These are phyloP conservation scores for Poecile atricapillus DNA, from an alignment of 2,113 vertebrate species.

Conservation along the genomic window DNA sequence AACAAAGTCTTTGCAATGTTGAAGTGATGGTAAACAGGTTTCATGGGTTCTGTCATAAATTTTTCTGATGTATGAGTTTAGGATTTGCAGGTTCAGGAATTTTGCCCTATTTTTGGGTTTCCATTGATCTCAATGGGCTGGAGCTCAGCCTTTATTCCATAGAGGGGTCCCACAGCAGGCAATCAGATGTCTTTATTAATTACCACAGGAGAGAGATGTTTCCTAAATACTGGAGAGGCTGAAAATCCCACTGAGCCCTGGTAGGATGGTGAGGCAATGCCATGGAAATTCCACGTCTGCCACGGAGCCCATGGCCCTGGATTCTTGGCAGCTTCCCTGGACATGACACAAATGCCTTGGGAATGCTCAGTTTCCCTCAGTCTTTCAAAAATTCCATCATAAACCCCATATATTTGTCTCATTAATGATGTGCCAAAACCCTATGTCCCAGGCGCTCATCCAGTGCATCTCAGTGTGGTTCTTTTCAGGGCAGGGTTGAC, in stretches of 20 bases:
- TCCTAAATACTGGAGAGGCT: background rate
- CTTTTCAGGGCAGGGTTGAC: background rate
- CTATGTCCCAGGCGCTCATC: background rate
- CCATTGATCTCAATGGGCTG: background rate
- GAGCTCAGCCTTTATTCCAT: background rate
- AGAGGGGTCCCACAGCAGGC: background rate
- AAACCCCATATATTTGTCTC: background rate
- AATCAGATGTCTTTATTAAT: background rate
- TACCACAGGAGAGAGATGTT: background rate
- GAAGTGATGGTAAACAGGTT: background rate
- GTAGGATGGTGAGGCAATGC: background rate
- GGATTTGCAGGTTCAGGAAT: background rate
- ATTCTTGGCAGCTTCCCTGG: background rate
- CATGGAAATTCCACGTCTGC: background rate
- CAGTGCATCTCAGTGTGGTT: background rate
- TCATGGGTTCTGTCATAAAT: background rate
- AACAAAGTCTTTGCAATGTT: background rate
- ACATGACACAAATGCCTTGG: background rate
- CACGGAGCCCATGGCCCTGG: background rate
- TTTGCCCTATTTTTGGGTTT: background rate
- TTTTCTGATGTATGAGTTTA: rapidly evolving
- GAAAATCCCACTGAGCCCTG: background rate
- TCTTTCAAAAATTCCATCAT: background rate
- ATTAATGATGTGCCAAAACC: background rate
- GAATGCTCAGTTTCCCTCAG: background rate